phyloP scores from a whole-genome alignment of 1,140 invertebrate species.

The Xylocopa sonorina region DNA sequence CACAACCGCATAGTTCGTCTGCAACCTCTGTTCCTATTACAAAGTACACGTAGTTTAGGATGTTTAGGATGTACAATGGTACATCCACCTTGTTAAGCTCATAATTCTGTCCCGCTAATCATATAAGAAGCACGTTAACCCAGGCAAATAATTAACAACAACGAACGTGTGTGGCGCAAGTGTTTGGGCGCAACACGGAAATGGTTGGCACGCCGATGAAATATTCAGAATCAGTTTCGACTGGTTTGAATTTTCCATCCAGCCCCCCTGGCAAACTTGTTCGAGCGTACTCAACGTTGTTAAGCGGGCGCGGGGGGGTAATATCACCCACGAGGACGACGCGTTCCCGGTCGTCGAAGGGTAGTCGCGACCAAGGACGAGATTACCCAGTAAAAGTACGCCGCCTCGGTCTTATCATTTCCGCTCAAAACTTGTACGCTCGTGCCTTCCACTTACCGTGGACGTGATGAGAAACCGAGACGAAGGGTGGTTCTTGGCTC shows the following conservation, averaged over 20 bases:
- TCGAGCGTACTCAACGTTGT: neutral
- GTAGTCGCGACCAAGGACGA: neutral
- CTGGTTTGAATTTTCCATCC: slow-evolving; percentile 15
- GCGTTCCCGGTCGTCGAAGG: neutral
- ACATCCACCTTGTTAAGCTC: neutral
- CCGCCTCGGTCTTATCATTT: slow-evolving; percentile 29
- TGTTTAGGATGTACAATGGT: too few relatives aligned
- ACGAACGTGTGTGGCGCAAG: neutral
- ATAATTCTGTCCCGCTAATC: neutral
- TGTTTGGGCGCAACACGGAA: neutral
- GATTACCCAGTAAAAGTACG: slow-evolving; percentile 44
- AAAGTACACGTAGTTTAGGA: too few relatives aligned
- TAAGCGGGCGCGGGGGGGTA: neutral
- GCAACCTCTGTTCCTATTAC: neutral
- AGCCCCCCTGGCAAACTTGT: neutral
- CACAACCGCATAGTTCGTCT: too few relatives aligned
- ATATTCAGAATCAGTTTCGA: slow-evolving; percentile 21
- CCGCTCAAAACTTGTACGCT: slow-evolving; percentile 52
- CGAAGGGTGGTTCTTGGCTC: neutral
- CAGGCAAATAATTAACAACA: neutral
- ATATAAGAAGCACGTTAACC: neutral
- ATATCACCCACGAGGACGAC: neutral
- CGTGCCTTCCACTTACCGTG: slow-evolving; percentile 58
- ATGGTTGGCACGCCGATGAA: neutral
- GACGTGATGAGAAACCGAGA: slow-evolving; percentile 64